A percentile compares a stretch with the other conserved stretches of the same genome.
These are phyloP conservation scores for Nautilus pompilius DNA, from an alignment of 1,140 invertebrate genomes.

Conservation along the genomic window DNA sequence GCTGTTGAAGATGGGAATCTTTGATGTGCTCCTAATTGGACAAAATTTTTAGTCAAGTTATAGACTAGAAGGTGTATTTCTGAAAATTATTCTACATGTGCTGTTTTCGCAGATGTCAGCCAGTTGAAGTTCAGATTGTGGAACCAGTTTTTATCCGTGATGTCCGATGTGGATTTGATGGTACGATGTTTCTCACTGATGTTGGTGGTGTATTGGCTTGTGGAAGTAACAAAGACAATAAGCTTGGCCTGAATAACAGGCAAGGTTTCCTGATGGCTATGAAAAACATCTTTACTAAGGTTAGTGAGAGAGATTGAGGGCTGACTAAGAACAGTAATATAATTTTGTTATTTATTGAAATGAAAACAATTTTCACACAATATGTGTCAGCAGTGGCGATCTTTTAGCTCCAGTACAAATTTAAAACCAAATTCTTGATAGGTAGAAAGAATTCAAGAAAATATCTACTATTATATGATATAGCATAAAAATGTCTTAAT, in stretches of 20 bases:
- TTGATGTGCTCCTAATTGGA: too few species aligned
- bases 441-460: too few species aligned
- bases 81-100: too few species aligned
- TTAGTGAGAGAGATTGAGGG: constrained; percentile 11
- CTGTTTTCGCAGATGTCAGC: constrained; percentile 54
- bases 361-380: background rate
- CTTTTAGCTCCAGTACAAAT: too few species aligned
- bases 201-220: constrained; percentile 66
- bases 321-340: background rate
- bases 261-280: constrained; percentile 58
- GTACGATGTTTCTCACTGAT: constrained; percentile 66
- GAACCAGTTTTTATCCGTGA: constrained; percentile 58
- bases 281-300: constrained; percentile 55
- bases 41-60: too few species aligned
- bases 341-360: background rate
- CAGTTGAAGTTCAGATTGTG: constrained; percentile 56
- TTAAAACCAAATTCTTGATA: too few species aligned
- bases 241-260: constrained; percentile 65
- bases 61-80: too few species aligned
- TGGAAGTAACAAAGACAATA: constrained; percentile 69
- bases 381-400: background rate
- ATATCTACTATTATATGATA: too few species aligned
- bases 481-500: too few species aligned
- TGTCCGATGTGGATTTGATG: constrained; percentile 66
- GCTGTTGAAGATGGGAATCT: too few species aligned